A percentile compares a stretch with the other conserved stretches of the same genome.
Conservation (phyloP, 2,888 invertebrate genomes). For the Synergus japonicus region DNA sequence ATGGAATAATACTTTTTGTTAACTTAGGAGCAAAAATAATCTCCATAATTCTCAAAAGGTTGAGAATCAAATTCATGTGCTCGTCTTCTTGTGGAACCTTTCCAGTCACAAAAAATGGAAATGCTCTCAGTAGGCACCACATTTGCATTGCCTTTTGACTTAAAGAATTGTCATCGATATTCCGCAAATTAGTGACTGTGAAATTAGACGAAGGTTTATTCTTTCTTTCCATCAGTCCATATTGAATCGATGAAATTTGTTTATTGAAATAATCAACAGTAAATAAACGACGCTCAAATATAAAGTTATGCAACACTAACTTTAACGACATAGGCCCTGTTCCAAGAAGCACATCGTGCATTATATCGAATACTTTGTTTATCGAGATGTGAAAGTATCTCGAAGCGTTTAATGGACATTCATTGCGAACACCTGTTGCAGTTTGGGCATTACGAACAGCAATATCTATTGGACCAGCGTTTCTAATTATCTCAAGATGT, state of each 20-base stretch:
- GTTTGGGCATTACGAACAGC: not conserved
- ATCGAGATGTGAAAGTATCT: slow-evolving; percentile 42
- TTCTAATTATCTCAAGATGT: slow-evolving; percentile 6
- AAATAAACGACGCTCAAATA: slow-evolving; percentile 26
- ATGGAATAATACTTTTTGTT: slow-evolving; percentile 40
- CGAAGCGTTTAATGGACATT: slow-evolving; percentile 28
- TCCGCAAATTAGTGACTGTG: slow-evolving; percentile 39
- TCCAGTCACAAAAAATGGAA: slow-evolving; percentile 53
- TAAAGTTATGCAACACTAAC: slow-evolving; percentile 39
- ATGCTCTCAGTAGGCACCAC: slow-evolving; percentile 52
- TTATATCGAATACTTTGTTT: slow-evolving; percentile 43
- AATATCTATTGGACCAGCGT: not conserved
- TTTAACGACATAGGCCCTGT: slow-evolving; percentile 43
- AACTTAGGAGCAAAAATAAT: slow-evolving; percentile 55
- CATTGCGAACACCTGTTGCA: slow-evolving; percentile 9
- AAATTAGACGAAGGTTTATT: slow-evolving; percentile 54
- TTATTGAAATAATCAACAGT: slow-evolving; percentile 46
- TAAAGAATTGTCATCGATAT: slow-evolving; percentile 46
- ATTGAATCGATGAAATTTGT: slow-evolving; percentile 46
- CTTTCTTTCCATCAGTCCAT: slow-evolving; percentile 48
- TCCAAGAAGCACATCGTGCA: slow-evolving; percentile 44
- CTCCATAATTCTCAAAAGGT: slow-evolving; percentile 55
- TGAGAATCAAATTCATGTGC: slow-evolving; percentile 50
- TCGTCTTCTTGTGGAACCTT: slow-evolving; percentile 49
- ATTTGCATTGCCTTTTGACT: slow-evolving; percentile 57